Evolutionary conservation across 2,113 vertebrate species (phyloP).

Genomic region (Ameiurus melas): DNA sequence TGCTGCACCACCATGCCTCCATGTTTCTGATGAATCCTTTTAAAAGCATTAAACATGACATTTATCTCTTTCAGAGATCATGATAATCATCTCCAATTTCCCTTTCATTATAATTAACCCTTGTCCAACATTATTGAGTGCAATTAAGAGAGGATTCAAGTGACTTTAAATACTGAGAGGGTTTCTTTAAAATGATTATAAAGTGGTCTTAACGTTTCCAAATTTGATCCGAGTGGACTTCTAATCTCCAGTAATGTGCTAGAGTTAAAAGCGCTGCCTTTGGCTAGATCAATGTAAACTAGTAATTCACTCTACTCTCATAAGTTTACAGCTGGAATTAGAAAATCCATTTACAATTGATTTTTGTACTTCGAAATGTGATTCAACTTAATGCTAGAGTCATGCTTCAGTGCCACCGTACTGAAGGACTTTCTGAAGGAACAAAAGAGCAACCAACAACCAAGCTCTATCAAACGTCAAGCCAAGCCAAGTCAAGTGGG

Average conservation of each 20-base stretch:
- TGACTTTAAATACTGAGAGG: not conserved
- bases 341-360: slow-evolving; percentile 9
- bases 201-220: not conserved
- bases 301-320: not conserved
- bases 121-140: not conserved
- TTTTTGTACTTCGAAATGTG: not conserved
- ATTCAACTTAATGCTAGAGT: not conserved
- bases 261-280: slow-evolving; percentile 3
- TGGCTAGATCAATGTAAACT: not conserved
- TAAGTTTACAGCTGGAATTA: not conserved
- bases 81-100: not conserved
- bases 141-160: not conserved
- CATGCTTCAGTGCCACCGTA: not conserved
- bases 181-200: not conserved
- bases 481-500: too few relatives aligned
- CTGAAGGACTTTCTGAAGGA: not conserved
- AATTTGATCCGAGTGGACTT: not conserved
- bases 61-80: not conserved
- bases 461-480: not conserved
- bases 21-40: not conserved
- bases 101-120: not conserved
- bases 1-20: not conserved
- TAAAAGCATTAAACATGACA: not conserved
- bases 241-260: not conserved
- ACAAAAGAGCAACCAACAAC: not conserved